Evolutionary conservation across 1,140 invertebrate genomes (phyloP).

Genomic region (Leguminivora glycinivorella): DNA sequence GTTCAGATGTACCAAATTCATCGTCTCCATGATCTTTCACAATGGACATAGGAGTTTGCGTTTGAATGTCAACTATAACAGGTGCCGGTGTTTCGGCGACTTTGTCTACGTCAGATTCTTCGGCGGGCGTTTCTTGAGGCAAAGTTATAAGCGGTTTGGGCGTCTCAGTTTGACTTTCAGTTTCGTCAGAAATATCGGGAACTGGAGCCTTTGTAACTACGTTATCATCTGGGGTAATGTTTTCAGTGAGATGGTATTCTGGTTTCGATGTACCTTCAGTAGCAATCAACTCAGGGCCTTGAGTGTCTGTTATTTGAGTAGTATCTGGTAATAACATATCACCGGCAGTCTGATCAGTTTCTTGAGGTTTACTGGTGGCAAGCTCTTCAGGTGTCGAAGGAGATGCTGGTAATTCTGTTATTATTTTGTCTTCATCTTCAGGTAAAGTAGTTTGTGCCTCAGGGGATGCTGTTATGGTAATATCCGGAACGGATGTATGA

Average conservation of each 20-base stretch:
- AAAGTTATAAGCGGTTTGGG: not conserved
- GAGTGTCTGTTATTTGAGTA: not conserved
- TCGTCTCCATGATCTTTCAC: not conserved
- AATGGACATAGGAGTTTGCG: constrained; percentile 11
- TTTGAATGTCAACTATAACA: not conserved
- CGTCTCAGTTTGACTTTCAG: not conserved
- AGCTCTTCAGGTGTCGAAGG: not conserved
- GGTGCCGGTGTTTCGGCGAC: not conserved
- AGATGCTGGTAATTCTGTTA: not conserved
- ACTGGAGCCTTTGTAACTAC: not conserved
- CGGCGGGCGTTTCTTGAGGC: constrained; percentile 20
- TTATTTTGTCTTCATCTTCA: not conserved
- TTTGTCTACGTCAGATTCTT: constrained; percentile 6
- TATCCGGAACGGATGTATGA: not conserved
- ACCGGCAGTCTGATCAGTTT: not conserved
- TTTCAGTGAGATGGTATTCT: not conserved
- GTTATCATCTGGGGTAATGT: not conserved
- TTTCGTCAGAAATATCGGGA: not conserved
- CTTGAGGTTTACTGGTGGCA: not conserved
- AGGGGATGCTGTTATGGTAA: not conserved
- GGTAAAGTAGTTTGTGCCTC: not conserved
- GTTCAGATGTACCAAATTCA: not conserved
- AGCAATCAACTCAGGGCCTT: not conserved
- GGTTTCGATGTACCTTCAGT: constrained; percentile 4
- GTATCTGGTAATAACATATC: not conserved